phyloP scores from a whole-genome alignment of 2,113 vertebrate species.

The Callionymus lyra region DNA sequence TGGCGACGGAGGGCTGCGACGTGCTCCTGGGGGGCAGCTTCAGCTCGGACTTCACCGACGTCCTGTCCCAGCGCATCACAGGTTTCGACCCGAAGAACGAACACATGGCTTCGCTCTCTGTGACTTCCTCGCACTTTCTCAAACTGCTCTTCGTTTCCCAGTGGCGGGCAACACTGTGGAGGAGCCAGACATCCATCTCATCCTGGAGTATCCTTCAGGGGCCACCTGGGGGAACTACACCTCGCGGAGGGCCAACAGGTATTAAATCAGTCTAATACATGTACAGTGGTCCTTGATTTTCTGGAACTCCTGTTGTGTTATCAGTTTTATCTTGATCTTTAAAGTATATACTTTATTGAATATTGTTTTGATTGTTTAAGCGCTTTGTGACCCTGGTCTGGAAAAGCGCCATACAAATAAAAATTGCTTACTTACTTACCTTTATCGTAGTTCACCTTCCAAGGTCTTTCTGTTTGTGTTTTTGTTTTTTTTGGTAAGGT shows the following conservation, averaged over 20 bases:
- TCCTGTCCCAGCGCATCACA: constrained; percentile 67
- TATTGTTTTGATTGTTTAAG: too few relatives aligned
- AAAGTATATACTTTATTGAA: too few relatives aligned
- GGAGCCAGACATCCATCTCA: constrained; percentile 75
- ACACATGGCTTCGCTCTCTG: neutral
- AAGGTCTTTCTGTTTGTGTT: neutral
- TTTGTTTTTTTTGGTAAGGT: too few relatives aligned
- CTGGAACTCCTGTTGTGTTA: too few relatives aligned
- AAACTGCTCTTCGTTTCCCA: constrained; percentile 17
- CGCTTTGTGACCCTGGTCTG: too few relatives aligned
- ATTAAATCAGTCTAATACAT: neutral
- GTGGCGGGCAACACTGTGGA: constrained; percentile 70
- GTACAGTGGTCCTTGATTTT: too few relatives aligned
- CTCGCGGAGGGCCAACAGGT: constrained; percentile 76
- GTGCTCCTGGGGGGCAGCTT: constrained; percentile 73
- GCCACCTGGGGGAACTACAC: constrained; percentile 68
- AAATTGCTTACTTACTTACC: neutral
- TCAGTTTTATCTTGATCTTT: too few relatives aligned
- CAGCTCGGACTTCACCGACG: constrained; percentile 66
- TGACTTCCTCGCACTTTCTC: neutral
- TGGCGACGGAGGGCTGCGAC: constrained; percentile 74
- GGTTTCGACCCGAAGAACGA: constrained; percentile 55
- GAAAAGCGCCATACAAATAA: too few relatives aligned
- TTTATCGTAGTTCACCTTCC: neutral
- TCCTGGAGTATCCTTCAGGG: constrained; percentile 73